Evolutionary conservation across 2,888 invertebrate genomes (phyloP), one percentile per base, ranked within the genome.

Genomic region (Dasypolia templi): DNA sequence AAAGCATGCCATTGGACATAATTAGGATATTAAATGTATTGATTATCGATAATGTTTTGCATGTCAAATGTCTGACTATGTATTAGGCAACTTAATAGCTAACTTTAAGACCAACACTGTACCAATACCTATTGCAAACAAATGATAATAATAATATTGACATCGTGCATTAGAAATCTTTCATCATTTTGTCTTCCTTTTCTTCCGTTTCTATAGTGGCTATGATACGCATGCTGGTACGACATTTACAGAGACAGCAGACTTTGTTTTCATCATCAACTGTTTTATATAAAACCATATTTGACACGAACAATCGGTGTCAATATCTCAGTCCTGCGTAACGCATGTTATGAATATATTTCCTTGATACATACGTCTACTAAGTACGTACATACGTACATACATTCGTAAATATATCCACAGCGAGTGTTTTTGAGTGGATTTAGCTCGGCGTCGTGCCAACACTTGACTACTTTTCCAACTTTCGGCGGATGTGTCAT

Each of bases 391-490:
- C 26, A 14, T 62, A 29, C 26, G n/a, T 44, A 70, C 44, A 44
- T 12, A 51, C 46, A 67, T 22, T 56, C n/a, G 46, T 51, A 66
- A 66, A 58, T 61, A 77, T 71, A 69, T 63, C 58, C 62, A 74
- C 74, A 63, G 26, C 74, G 59, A 39, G 65, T 58, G 49, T 69
- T 71, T 61, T 56, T 65, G 64, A 81, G 77, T 63, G 56, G n/a
- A 81, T 68, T 72, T 75, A 77, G 67, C 49, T 76, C 46, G 68
- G 77, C 77, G 62, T 22, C 14, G 59, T 56, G 76, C 72, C 83
- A 68, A 62, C 64, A 32, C 53, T 46, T n/a, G 3, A 39, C n/a
- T 44, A 29, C 2, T 35, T 32, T 63, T 70, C 12, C 32, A 39
- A 29, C 29, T 14, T 32, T 39, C n/a, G 5, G 14, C 71, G 22